These are phyloP conservation scores for Galaxea fascicularis DNA, from an alignment of 92 coral and sea anemone species.

Conservation along the genomic window DNA sequence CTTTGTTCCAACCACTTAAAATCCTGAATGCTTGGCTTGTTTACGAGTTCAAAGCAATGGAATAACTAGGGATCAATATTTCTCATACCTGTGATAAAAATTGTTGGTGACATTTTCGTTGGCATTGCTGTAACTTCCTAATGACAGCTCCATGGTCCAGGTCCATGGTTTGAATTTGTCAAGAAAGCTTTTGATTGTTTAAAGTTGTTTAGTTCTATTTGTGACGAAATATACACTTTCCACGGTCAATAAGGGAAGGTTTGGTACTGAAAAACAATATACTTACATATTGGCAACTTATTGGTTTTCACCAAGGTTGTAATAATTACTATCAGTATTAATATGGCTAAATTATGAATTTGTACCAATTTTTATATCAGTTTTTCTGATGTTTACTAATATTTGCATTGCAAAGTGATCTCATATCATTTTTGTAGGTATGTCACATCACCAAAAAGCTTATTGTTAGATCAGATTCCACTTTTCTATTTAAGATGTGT, in stretches of 20 bases:
- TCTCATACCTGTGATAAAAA: too few relatives aligned
- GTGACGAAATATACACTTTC: background rate
- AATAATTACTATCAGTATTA: background rate
- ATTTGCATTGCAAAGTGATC: slow-evolving; percentile 43
- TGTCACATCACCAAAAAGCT: slow-evolving; percentile 10
- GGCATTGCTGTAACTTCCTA: too few relatives aligned
- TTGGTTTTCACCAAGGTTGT: background rate
- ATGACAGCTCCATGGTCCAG: too few relatives aligned
- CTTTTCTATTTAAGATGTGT: too few relatives aligned
- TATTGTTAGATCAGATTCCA: slow-evolving; percentile 23
- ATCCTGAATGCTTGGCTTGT: too few relatives aligned
- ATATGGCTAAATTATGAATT: slow-evolving; percentile 15
- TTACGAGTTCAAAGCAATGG: too few relatives aligned
- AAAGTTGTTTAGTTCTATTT: background rate
- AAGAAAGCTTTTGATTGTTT: background rate
- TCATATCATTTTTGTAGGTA: slow-evolving; percentile 48
- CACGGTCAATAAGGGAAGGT: background rate
- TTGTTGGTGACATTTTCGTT: too few relatives aligned
- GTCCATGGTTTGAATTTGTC: background rate
- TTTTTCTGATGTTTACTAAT: slow-evolving; percentile 40
- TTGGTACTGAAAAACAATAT: background rate
- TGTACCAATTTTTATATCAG: slow-evolving; percentile 24
- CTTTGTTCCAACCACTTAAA: too few relatives aligned
- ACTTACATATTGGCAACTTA: background rate
- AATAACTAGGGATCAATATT: too few relatives aligned